Percentiles rank a stretch among this genome's conserved stretches.
phyloP scores from a whole-genome alignment of 2,797 vertebrate genomes.

The Triplophysa yarkandensis region DNA sequence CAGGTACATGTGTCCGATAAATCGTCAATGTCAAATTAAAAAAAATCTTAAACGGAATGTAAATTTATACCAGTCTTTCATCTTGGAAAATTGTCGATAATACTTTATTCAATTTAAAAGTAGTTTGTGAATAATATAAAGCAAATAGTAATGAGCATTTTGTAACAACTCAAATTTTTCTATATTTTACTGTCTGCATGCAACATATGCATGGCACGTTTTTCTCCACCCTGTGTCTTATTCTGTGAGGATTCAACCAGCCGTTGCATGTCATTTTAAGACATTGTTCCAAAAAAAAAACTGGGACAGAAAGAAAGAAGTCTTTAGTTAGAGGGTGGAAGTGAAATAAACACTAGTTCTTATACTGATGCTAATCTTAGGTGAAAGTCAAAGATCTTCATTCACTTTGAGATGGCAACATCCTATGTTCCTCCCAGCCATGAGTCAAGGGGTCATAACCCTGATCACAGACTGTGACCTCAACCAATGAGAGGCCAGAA shows the following conservation, averaged over 20 bases:
- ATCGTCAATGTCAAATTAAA: too few species aligned
- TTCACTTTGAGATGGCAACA: constrained; percentile 72
- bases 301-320: constrained; percentile 52
- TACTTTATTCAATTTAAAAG: too few species aligned
- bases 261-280: constrained; percentile 51
- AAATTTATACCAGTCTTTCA: too few species aligned
- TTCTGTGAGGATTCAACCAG: constrained; percentile 52
- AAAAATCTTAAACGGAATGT: too few species aligned
- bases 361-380: constrained; percentile 80
- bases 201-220: neutral
- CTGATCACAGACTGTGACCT: constrained; percentile 73
- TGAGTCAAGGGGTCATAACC: constrained; percentile 69
- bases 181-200: neutral
- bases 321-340: constrained; percentile 53
- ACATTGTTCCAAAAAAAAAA: constrained; percentile 65
- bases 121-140: too few species aligned
- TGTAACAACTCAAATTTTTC: too few species aligned
- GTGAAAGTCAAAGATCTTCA: constrained; percentile 80
- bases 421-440: constrained; percentile 69
- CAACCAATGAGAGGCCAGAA: constrained; percentile 71
- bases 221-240: constrained; percentile 24
- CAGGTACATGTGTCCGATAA: too few species aligned
- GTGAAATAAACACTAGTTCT: constrained; percentile 67
- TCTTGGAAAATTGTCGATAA: too few species aligned
- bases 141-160: too few species aligned